phyloP scores from a whole-genome alignment of 2,888 invertebrate species.

The Napeogenes inachia region DNA sequence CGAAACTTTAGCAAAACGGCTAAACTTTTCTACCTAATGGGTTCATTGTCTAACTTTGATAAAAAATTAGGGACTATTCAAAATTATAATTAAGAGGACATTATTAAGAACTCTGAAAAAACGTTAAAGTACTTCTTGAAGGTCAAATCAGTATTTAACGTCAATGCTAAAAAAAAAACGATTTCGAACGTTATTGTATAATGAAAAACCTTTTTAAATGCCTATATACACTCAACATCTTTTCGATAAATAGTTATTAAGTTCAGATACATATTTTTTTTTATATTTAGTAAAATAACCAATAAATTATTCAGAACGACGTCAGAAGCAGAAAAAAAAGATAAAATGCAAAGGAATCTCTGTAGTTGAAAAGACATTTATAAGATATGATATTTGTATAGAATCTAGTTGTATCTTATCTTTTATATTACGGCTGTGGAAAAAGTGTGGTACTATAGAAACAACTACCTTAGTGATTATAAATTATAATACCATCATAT shows the following conservation, averaged over 20 bases:
- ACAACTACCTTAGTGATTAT: too few species aligned
- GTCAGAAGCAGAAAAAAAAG: not conserved
- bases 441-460: not conserved
- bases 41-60: conserved; percentile 19
- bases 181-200: too few species aligned
- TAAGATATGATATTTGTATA: conserved; percentile 1
- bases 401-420: not conserved
- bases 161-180: not conserved
- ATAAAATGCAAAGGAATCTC: not conserved
- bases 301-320: conserved; percentile 1
- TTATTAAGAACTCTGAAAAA: not conserved
- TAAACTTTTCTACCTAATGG: conserved; percentile 18
- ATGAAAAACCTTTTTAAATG: too few species aligned
- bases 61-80: conserved; percentile 18
- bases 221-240: too few species aligned
- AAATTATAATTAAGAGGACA: conserved; percentile 13
- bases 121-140: not conserved
- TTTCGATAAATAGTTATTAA: not conserved
- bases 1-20: conserved; percentile 14
- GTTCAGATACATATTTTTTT: not conserved
- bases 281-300: conserved; percentile 2
- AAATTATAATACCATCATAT: not conserved
- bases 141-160: not conserved
- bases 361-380: not conserved
- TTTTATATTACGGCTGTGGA: not conserved